Evolutionary conservation across 2,888 invertebrate species (phyloP).

Genomic region (Drosophila buzzatii): DNA sequence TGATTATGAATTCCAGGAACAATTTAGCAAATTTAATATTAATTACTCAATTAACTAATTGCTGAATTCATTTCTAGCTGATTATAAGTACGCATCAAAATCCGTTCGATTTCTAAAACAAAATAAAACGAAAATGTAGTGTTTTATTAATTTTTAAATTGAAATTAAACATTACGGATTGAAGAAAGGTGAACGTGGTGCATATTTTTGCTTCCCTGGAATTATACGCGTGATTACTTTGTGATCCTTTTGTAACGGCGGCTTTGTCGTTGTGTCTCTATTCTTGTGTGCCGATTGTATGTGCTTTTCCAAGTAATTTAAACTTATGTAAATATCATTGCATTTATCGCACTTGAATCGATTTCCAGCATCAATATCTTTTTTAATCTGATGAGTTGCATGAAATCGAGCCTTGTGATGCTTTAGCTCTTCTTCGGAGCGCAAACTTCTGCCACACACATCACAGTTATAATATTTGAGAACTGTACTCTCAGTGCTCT

Average conservation of each 20-base stretch:
- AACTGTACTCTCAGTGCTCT: background rate
- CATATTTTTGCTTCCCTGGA: conserved; percentile 35
- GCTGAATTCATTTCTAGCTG: background rate
- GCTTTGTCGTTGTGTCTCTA: background rate
- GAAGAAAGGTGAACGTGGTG: conserved; percentile 47
- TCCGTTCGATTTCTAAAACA: conserved; percentile 41
- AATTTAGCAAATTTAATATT: background rate
- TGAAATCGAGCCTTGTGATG: conserved; percentile 28
- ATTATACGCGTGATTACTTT: background rate
- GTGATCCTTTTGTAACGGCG: background rate
- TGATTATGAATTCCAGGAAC: background rate
- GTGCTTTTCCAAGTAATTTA: background rate
- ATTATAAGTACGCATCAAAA: background rate
- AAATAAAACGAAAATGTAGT: background rate
- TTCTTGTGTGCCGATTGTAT: background rate
- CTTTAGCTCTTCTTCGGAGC: conserved; percentile 14
- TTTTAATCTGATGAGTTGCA: background rate
- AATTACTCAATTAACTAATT: conserved; percentile 4
- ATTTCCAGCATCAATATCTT: background rate
- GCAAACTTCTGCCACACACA: conserved; percentile 32
- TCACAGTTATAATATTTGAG: conserved; percentile 11
- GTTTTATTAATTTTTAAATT: background rate
- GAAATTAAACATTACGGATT: conserved; percentile 46
- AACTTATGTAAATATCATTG: conserved; percentile 1
- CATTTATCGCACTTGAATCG: conserved; percentile 18